A percentile compares a stretch with the other conserved stretches of the same genome.
phyloP scores from a whole-genome alignment of 2,113 vertebrate species.

The Callithrix jacchus region DNA sequence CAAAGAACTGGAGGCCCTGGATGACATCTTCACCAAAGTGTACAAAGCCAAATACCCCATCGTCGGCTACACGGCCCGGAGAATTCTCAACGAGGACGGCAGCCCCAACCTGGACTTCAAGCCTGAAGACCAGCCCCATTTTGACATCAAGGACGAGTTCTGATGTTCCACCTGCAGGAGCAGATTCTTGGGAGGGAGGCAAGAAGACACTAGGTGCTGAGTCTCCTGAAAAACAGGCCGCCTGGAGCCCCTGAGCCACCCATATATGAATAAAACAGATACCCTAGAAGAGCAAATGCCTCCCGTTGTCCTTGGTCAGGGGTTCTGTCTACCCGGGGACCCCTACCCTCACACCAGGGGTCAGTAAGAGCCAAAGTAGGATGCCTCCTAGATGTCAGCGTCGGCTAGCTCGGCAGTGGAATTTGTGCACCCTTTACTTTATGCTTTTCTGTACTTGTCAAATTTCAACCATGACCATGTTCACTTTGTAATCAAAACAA shows the following conservation, averaged over 20 bases:
- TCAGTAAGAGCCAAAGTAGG: rapidly evolving
- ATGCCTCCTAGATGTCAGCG: rapidly evolving
- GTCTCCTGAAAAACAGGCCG: neutral
- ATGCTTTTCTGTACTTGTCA: neutral
- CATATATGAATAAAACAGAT: neutral
- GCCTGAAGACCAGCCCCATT: constrained; percentile 95
- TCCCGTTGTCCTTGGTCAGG: neutral
- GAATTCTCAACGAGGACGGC: constrained; percentile 92
- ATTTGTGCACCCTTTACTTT: neutral
- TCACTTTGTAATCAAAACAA: constrained; percentile 23
- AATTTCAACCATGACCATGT: neutral
- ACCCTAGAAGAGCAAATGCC: neutral
- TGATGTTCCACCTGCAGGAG: constrained; percentile 70
- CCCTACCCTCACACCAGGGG: rapidly evolving
- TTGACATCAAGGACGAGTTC: constrained; percentile 94
- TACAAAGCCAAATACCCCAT: constrained; percentile 98
- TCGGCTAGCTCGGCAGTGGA: neutral
- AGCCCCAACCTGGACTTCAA: constrained; percentile 93
- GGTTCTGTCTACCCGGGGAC: neutral
- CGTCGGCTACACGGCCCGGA: constrained; percentile 93
- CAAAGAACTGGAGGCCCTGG: constrained; percentile 90
- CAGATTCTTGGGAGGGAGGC: no score
- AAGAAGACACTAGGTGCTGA: neutral
- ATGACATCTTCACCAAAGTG: constrained; percentile 91
- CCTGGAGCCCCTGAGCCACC: neutral